Percentiles rank a stretch among this genome's conserved stretches.
phyloP scores from a whole-genome alignment of 1,140 invertebrate genomes.

The Maniola jurtina region DNA sequence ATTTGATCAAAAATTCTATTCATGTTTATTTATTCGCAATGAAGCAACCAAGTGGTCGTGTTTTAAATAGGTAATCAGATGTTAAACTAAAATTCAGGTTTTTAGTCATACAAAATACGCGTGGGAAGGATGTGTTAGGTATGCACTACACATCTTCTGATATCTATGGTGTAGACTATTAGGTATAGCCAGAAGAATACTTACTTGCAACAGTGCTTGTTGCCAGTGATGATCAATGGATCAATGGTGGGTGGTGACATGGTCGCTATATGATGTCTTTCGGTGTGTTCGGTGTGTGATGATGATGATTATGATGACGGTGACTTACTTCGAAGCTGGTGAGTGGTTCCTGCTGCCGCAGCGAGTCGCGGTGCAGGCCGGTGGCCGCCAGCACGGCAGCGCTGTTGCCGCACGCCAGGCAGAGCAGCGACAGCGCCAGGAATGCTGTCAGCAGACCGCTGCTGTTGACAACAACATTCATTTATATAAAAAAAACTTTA shows the following conservation, averaged over 20 bases:
- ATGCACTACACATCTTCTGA: too few relatives aligned
- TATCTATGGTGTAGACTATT: too few relatives aligned
- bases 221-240: too few relatives aligned
- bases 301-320: neutral
- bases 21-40: neutral
- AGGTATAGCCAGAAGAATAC: too few relatives aligned
- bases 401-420: constrained; percentile 80
- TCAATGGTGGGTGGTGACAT: too few relatives aligned
- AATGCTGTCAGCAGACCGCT: constrained; percentile 78
- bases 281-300: neutral
- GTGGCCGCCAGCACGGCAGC: constrained; percentile 80
- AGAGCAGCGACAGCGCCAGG: constrained; percentile 78
- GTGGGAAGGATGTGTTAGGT: too few relatives aligned
- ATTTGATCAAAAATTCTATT: neutral
- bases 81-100: too few relatives aligned
- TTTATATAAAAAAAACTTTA: too few relatives aligned
- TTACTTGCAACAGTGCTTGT: too few relatives aligned
- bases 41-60: neutral
- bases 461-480: constrained; percentile 24
- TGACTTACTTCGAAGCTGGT: constrained; percentile 55
- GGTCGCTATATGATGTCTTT: too few relatives aligned
- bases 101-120: too few relatives aligned
- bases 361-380: constrained; percentile 79
- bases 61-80: too few relatives aligned
- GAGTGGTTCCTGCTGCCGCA: constrained; percentile 35